A percentile compares a stretch with the other conserved stretches of the same genome.
These are phyloP conservation scores for Brachypteracias leptosomus DNA, from an alignment of 2,113 vertebrate species.

Conservation along the genomic window DNA sequence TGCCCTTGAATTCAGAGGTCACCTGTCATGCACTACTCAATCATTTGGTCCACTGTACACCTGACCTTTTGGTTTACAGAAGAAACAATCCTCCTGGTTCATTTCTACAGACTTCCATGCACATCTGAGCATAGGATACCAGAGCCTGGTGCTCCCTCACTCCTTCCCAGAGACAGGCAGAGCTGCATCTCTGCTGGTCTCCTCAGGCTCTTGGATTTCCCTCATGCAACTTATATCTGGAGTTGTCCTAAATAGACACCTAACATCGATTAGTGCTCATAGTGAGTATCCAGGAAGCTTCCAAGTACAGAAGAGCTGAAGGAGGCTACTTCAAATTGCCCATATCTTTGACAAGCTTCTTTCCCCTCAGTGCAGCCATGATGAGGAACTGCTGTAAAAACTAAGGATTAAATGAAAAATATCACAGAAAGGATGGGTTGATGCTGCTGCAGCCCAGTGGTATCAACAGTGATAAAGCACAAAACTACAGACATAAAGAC, in stretches of 20 bases:
- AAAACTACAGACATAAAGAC: background rate
- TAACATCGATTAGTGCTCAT: background rate
- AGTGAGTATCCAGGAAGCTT: background rate
- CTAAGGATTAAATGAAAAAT: background rate
- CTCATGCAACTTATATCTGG: background rate
- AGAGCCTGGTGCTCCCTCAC: background rate
- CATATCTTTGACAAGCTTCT: background rate
- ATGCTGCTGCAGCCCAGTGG: background rate
- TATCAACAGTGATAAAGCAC: background rate
- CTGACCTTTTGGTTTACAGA: background rate
- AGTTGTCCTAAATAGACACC: background rate
- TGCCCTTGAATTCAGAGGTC: background rate
- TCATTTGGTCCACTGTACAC: background rate
- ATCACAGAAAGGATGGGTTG: background rate
- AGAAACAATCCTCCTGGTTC: background rate
- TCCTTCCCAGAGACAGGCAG: background rate
- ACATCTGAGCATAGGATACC: rapidly evolving
- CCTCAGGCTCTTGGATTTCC: background rate
- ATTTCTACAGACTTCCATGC: background rate
- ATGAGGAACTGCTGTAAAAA: background rate
- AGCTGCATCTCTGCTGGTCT: background rate
- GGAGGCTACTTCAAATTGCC: background rate
- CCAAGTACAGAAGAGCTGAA: background rate
- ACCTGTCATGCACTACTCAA: background rate
- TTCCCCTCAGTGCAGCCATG: background rate